These are phyloP conservation scores for Gobius niger DNA, from an alignment of 2,113 vertebrate genomes.

Conservation along the genomic window DNA sequence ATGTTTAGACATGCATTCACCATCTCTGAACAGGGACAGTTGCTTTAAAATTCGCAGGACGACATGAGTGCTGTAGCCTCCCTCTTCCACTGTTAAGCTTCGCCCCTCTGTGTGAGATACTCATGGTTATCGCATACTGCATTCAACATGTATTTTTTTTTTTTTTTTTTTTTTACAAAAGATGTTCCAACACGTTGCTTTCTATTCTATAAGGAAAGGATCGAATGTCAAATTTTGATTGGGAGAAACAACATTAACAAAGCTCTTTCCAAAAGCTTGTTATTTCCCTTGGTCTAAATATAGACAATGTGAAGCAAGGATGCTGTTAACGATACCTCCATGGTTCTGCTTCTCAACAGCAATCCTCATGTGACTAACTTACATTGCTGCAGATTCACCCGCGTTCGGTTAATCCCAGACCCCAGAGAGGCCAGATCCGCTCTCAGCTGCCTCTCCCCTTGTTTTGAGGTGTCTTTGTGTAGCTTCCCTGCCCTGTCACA, in stretches of 20 bases:
- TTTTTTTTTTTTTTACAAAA: no score
- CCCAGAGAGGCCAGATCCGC: constrained; percentile 12
- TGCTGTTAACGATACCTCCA: neutral
- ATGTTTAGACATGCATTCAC: no score
- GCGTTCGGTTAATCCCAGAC: constrained; percentile 7
- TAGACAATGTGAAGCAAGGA: neutral
- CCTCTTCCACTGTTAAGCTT: no score
- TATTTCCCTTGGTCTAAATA: neutral
- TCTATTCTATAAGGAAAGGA: no score
- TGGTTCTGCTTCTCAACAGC: neutral
- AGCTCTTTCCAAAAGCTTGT: neutral
- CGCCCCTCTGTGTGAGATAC: no score
- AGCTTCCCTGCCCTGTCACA: constrained; percentile 15
- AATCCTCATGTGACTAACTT: neutral
- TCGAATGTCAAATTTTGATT: no score
- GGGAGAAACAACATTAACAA: neutral
- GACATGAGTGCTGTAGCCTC: no score
- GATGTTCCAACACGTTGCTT: no score
- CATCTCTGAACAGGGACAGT: no score
- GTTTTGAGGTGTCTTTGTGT: constrained; percentile 26
- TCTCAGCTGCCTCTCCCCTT: constrained; percentile 15
- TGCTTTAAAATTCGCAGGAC: no score
- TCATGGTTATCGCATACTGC: no score
- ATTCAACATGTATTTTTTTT: no score
- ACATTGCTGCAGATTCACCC: constrained; percentile 4